Conservation (phyloP, 2,888 invertebrate species). For the Lasioglossum calceatum region DNA sequence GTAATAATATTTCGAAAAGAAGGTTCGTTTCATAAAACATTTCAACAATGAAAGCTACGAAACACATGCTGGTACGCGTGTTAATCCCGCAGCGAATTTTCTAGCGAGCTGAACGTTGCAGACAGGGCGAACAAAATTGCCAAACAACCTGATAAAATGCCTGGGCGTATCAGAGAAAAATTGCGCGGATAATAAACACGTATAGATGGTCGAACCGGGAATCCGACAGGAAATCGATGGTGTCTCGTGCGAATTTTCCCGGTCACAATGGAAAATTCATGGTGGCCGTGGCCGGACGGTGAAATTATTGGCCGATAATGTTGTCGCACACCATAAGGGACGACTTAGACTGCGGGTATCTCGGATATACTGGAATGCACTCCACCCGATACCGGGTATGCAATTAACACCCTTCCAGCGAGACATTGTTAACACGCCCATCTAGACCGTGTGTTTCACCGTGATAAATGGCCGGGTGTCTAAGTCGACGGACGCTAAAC, state of each 20-base stretch:
- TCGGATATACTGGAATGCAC: conserved; percentile 39
- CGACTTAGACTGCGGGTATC: conserved; percentile 55
- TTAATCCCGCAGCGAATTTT: neutral
- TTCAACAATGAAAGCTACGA: neutral
- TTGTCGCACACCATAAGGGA: conserved; percentile 31
- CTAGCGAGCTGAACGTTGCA: neutral
- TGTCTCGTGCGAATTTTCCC: neutral
- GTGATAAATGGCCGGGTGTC: conserved; percentile 55
- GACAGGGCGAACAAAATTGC: neutral
- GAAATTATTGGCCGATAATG: conserved; percentile 54
- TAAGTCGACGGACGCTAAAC: conserved; percentile 26
- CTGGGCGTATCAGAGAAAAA: neutral
- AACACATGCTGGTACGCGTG: neutral
- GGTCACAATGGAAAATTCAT: conserved; percentile 20
- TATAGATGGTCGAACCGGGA: neutral
- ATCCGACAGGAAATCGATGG: neutral
- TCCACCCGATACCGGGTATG: conserved; percentile 38
- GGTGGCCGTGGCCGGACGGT: neutral
- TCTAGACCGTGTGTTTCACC: conserved; percentile 36
- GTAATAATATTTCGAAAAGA: neutral
- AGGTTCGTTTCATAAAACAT: neutral
- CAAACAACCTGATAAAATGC: neutral
- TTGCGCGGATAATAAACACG: neutral
- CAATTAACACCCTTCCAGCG: conserved; percentile 60
- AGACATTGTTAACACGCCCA: conserved; percentile 60